These are phyloP conservation scores for Hyposoter didymator DNA, from an alignment of 2,888 invertebrate genomes.

Conservation along the genomic window DNA sequence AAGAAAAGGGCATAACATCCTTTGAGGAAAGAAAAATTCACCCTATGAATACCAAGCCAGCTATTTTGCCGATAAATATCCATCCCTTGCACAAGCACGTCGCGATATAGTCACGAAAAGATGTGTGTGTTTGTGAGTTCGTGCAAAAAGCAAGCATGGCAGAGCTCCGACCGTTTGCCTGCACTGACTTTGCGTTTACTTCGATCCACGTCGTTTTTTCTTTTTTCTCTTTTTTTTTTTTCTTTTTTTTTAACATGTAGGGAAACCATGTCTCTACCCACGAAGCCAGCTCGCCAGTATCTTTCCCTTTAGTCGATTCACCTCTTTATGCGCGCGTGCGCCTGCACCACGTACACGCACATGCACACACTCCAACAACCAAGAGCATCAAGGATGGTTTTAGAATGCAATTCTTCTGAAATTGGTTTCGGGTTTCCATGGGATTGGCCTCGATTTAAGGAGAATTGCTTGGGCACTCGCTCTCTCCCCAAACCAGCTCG, in stretches of 20 bases:
- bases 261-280: conserved; percentile 26
- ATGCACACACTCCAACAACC: conserved; percentile 40
- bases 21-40: conserved; percentile 64
- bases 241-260: conserved; percentile 23
- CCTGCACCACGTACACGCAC: conserved; percentile 2
- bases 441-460: conserved; percentile 79
- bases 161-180: conserved; percentile 54
- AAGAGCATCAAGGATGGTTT: conserved; percentile 74
- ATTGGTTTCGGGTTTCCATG: conserved; percentile 79
- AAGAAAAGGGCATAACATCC: conserved; percentile 49
- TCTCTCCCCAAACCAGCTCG: conserved; percentile 52
- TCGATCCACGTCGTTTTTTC: conserved; percentile 45
- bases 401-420: conserved; percentile 81
- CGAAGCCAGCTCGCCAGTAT: conserved; percentile 9
- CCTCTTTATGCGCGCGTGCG: neutral
- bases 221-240: neutral
- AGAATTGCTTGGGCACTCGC: conserved; percentile 70
- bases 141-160: conserved; percentile 29
- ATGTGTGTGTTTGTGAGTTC: neutral
- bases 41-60: conserved; percentile 69
- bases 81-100: neutral
- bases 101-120: conserved; percentile 10
- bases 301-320: conserved; percentile 3
- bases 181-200: conserved; percentile 68
- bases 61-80: conserved; percentile 44